Conservation (phyloP, 2,888 invertebrate species). For the Plebejus melissa region DNA sequence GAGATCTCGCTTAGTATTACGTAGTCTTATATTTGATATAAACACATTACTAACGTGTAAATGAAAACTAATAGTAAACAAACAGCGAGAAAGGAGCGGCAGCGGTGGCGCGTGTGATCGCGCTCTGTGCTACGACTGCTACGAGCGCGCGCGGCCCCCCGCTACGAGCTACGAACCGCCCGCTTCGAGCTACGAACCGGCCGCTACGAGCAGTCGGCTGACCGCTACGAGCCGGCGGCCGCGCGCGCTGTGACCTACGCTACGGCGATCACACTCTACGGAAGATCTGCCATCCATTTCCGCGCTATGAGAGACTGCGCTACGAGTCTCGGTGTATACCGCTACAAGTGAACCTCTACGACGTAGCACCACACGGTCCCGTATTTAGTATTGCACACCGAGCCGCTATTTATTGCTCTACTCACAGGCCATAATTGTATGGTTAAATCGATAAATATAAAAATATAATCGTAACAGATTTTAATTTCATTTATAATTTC, state of each 20-base stretch:
- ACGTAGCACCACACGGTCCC: constrained; percentile 29
- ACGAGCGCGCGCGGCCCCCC: constrained; percentile 25
- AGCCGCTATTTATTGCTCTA: constrained; percentile 38
- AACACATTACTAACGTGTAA: constrained; percentile 74
- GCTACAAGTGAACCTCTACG: constrained; percentile 26
- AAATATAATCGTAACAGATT: constrained; percentile 30
- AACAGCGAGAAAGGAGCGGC: constrained; percentile 55
- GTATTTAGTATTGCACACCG: constrained; percentile 35
- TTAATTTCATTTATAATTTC: constrained; percentile 29
- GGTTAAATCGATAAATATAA: constrained; percentile 31
- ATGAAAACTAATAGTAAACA: constrained; percentile 70
- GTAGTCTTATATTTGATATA: constrained; percentile 78
- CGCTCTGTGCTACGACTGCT: constrained; percentile 25
- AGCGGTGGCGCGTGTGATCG: constrained; percentile 36
- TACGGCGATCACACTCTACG: constrained; percentile 29
- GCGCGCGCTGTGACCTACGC: constrained; percentile 24
- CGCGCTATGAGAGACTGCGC: constrained; percentile 21
- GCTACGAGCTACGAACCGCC: not conserved
- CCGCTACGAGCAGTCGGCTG: not conserved
- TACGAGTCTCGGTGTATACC: constrained; percentile 21
- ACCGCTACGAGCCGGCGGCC: not conserved
- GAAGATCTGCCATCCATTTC: constrained; percentile 24
- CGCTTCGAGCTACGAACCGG: constrained; percentile 14
- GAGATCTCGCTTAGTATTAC: constrained; percentile 79
- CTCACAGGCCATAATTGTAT: constrained; percentile 50